phyloP scores from a whole-genome alignment of 2,888 invertebrate genomes.

The Heliconius ismenius region DNA sequence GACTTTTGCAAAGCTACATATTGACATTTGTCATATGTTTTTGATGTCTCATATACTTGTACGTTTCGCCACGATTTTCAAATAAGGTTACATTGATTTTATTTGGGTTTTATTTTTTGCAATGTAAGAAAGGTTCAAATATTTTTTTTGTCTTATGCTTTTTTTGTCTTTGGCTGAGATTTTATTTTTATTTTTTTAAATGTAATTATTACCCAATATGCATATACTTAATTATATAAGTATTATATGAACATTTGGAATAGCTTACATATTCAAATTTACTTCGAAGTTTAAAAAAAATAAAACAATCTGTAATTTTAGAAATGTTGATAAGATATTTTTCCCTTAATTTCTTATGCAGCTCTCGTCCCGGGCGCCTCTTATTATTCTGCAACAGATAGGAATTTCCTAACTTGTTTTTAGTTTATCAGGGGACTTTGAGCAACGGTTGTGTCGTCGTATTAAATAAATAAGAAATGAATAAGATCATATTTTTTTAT shows the following conservation, averaged over 20 bases:
- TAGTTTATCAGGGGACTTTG: conserved; percentile 8
- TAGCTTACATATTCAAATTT: no score
- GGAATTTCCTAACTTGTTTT: conserved; percentile 43
- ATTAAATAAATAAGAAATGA: no score
- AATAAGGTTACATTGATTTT: conserved; percentile 1
- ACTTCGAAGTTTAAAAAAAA: no score
- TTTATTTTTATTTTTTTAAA: no score
- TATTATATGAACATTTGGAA: no score
- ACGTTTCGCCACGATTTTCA: background rate
- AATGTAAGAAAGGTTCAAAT: no score
- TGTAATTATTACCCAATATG: no score
- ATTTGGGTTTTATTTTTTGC: background rate
- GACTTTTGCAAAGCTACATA: conserved; percentile 5
- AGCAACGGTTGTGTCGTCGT: background rate
- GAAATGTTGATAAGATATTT: background rate
- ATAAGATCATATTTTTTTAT: background rate
- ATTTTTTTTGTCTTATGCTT: no score
- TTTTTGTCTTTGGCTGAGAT: no score
- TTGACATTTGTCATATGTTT: conserved; percentile 21
- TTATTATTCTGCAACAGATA: conserved; percentile 47
- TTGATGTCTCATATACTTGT: background rate
- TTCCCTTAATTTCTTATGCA: conserved; percentile 33
- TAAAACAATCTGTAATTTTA: no score
- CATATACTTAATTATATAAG: no score
- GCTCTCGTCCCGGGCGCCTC: conserved; percentile 35